A percentile compares a stretch with the other conserved stretches of the same genome.
Evolutionary conservation across 2,797 vertebrate species (phyloP).

Genomic region (Sebastes taczanowskii): DNA sequence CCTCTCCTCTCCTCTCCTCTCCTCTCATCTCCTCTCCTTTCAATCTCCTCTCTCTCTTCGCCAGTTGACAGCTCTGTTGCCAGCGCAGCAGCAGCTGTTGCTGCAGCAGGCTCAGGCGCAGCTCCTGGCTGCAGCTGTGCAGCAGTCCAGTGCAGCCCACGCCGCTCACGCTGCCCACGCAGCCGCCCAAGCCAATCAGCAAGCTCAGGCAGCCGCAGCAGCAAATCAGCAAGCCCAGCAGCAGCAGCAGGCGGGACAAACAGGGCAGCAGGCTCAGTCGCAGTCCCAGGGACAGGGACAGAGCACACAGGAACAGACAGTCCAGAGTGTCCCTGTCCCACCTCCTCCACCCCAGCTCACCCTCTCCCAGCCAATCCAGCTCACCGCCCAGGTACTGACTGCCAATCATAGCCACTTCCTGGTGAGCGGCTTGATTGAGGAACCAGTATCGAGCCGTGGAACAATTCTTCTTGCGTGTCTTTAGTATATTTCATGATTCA

Average conservation of each 20-base stretch:
- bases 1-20: background rate
- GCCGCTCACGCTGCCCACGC: slow-evolving; percentile 82
- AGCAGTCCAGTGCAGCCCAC: slow-evolving; percentile 88
- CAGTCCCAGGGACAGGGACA: slow-evolving; percentile 82
- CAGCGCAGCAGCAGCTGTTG: slow-evolving; percentile 92
- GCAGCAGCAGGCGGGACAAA: slow-evolving; percentile 74
- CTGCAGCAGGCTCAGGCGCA: slow-evolving; percentile 92
- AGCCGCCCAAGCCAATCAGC: slow-evolving; percentile 84
- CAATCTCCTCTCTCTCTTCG: background rate
- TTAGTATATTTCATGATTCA: slow-evolving; percentile 33
- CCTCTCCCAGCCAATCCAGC: slow-evolving; percentile 94
- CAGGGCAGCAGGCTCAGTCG: slow-evolving; percentile 74
- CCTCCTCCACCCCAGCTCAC: slow-evolving; percentile 89
- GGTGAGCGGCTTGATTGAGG: slow-evolving; percentile 42
- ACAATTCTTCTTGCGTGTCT: background rate
- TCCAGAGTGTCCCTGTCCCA: slow-evolving; percentile 76
- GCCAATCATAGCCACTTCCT: slow-evolving; percentile 39
- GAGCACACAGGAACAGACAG: slow-evolving; percentile 83
- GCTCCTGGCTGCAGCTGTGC: slow-evolving; percentile 90
- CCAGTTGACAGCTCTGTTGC: slow-evolving; percentile 91
- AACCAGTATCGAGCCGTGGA: slow-evolving; percentile 13
- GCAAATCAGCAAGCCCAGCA: slow-evolving; percentile 81
- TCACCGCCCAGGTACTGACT: slow-evolving; percentile 91
- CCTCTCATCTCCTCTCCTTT: background rate
- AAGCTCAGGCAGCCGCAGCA: slow-evolving; percentile 84